phyloP scores from a whole-genome alignment of 2,797 vertebrate species.

The Ibycter americanus region DNA sequence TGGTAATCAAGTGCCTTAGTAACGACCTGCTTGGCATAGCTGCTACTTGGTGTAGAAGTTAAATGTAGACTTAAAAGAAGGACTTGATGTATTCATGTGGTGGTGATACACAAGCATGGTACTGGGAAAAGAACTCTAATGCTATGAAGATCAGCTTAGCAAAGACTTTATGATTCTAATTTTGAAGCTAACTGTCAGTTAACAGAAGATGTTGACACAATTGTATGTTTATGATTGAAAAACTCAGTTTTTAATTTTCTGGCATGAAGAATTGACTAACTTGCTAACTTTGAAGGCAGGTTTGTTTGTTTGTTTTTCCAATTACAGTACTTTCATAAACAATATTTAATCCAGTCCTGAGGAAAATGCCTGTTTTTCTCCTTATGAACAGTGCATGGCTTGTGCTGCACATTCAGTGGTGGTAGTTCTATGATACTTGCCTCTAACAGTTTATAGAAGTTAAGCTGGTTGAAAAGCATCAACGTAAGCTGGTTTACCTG shows the following conservation, averaged over 20 bases:
- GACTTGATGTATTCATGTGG: neutral
- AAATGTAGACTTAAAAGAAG: neutral
- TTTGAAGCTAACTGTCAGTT: neutral
- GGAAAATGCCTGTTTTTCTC: neutral
- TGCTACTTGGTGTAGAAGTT: neutral
- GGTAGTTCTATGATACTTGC: neutral
- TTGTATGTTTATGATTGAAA: neutral
- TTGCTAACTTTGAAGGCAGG: neutral
- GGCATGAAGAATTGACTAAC: neutral
- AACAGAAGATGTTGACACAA: neutral
- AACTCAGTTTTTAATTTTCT: neutral
- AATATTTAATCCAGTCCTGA: neutral
- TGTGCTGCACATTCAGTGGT: neutral
- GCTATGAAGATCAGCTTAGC: neutral
- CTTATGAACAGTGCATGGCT: neutral
- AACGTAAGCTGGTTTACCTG: neutral
- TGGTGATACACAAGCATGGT: neutral
- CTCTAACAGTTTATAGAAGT: neutral
- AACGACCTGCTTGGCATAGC: neutral
- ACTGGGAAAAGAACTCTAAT: neutral
- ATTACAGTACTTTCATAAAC: neutral
- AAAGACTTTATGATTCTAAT: neutral
- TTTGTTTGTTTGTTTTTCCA: neutral
- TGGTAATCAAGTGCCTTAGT: neutral
- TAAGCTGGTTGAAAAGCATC: neutral